These are phyloP conservation scores for Tortricodes alternella DNA, from an alignment of 2,888 invertebrate species.

Conservation along the genomic window DNA sequence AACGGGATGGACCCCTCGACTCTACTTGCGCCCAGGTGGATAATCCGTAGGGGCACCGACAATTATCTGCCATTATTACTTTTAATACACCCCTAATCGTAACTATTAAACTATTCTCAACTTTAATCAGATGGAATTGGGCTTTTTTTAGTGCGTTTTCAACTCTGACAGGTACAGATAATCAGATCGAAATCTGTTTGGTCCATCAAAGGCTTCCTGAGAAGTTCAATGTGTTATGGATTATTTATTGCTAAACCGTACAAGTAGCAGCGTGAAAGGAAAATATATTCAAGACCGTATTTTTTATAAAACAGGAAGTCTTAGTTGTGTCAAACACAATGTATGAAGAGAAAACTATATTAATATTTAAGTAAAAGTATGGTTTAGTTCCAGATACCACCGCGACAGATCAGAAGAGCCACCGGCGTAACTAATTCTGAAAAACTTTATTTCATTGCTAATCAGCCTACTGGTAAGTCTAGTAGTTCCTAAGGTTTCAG, in stretches of 20 bases:
- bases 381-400: too few relatives aligned
- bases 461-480: too few relatives aligned
- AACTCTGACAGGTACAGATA: slow-evolving; percentile 72
- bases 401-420: too few relatives aligned
- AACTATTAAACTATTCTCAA: slow-evolving; percentile 10
- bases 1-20: slow-evolving; percentile 35
- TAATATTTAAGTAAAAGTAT: too few relatives aligned
- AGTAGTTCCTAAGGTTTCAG: too few relatives aligned
- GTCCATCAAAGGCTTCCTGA: slow-evolving; percentile 54
- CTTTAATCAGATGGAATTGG: slow-evolving; percentile 25
- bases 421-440: too few relatives aligned
- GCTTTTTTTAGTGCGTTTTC: slow-evolving; percentile 42
- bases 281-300: too few relatives aligned
- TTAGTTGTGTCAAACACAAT: too few relatives aligned
- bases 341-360: too few relatives aligned
- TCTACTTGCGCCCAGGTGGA: slow-evolving; percentile 70
- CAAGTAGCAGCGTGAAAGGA: neutral
- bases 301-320: too few relatives aligned
- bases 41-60: slow-evolving; percentile 69
- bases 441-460: too few relatives aligned
- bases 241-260: slow-evolving; percentile 8
- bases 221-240: slow-evolving; percentile 33
- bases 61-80: slow-evolving; percentile 66
- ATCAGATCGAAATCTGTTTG: slow-evolving; percentile 59
- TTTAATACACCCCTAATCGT: slow-evolving; percentile 37